A percentile compares a stretch with the other conserved stretches of the same genome.
Evolutionary conservation across 2,113 vertebrate genomes (phyloP).

Genomic region (Marmota monax): DNA sequence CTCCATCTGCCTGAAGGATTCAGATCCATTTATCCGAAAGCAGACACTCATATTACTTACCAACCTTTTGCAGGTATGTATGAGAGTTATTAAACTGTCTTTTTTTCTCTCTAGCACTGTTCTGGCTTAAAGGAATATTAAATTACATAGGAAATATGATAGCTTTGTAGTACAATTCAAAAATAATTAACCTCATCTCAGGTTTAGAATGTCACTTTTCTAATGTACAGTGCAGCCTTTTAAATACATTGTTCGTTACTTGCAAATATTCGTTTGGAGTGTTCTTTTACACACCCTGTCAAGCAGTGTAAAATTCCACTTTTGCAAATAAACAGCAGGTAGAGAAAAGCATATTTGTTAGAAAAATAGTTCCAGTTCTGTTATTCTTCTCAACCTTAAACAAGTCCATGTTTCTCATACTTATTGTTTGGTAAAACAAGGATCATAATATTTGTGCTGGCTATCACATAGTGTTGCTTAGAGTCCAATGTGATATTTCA

Average conservation of each 20-base stretch:
- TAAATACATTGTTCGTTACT: background rate
- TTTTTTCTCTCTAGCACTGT: fast-evolving
- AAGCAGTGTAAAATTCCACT: background rate
- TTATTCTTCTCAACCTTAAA: background rate
- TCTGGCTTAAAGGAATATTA: background rate
- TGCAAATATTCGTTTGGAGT: background rate
- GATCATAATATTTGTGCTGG: background rate
- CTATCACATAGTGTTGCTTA: background rate
- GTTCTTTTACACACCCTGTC: background rate
- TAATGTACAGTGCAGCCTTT: background rate
- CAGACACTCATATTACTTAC: constrained; percentile 96
- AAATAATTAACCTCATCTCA: background rate
- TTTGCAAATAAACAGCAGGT: background rate
- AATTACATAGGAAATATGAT: background rate
- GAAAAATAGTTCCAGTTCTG: background rate
- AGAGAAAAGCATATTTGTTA: background rate
- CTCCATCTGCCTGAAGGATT: constrained; percentile 92
- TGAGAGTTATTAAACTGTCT: background rate
- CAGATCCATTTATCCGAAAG: constrained; percentile 91
- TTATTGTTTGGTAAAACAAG: background rate
- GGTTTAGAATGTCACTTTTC: background rate
- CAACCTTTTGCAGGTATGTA: constrained; percentile 94
- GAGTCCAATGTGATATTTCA: background rate
- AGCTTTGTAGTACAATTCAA: background rate
- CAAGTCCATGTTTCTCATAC: background rate